A percentile compares a stretch with the other conserved stretches of the same genome.
phyloP scores from a whole-genome alignment of 2,888 invertebrate genomes.

The Abscondita cerata region DNA sequence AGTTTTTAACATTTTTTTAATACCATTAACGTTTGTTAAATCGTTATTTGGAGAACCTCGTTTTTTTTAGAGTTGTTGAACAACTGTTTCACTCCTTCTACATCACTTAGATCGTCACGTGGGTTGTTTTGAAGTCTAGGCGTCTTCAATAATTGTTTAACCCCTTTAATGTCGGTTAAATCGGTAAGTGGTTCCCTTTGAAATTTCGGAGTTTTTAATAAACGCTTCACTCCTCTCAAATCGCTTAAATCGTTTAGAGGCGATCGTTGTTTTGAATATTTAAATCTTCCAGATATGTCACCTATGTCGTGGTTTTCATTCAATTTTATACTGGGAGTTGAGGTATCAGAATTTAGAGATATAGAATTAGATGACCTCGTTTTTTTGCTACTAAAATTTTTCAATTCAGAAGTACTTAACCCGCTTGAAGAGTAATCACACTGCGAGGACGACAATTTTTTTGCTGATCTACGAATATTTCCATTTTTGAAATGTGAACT shows the following conservation, averaged over 20 bases:
- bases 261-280: no score
- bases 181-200: constrained; percentile 51
- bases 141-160: constrained; percentile 55
- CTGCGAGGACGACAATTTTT: no score
- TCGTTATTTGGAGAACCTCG: neutral
- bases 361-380: no score
- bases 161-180: constrained; percentile 56
- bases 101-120: constrained; percentile 53
- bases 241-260: constrained; percentile 53
- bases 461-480: no score
- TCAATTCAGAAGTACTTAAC: no score
- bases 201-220: constrained; percentile 41
- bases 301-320: no score
- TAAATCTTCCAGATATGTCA: no score
- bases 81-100: constrained; percentile 51
- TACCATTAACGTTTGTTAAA: neutral
- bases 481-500: no score
- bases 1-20: neutral
- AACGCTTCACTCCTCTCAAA: constrained; percentile 32
- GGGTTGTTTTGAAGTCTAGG: constrained; percentile 27
- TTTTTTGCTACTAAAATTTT: no score
- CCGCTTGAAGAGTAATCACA: no score
- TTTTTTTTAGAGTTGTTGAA: neutral
- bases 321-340: no score
- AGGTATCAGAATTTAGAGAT: no score